These are phyloP conservation scores for Sabatieria punctata DNA, from an alignment of 2,888 invertebrate genomes.

Conservation along the genomic window DNA sequence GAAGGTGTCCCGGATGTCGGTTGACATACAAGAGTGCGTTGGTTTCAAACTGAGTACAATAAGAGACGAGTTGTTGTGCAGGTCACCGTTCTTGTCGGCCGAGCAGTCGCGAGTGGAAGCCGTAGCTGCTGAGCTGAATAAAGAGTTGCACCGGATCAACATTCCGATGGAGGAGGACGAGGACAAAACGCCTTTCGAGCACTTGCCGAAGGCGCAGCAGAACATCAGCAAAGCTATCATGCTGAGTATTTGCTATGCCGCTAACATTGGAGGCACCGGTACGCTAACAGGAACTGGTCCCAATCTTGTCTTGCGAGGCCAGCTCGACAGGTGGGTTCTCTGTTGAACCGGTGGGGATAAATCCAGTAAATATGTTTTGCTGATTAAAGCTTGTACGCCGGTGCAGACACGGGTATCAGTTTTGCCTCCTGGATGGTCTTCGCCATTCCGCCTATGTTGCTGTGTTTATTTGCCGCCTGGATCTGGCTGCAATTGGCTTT, in stretches of 20 bases:
- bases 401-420: background rate
- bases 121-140: no score
- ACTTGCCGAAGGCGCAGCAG: background rate
- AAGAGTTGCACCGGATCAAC: no score
- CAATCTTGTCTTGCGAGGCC: slow-evolving; percentile 33
- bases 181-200: no score
- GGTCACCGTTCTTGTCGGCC: no score
- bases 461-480: slow-evolving; percentile 26
- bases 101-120: no score
- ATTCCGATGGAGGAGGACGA: no score
- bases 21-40: no score
- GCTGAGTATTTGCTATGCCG: slow-evolving; percentile 29
- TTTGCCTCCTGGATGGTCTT: slow-evolving; percentile 7
- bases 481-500: slow-evolving; percentile 18
- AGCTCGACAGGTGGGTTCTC: slow-evolving; percentile 28
- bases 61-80: no score
- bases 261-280: slow-evolving; percentile 34
- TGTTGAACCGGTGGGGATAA: no score
- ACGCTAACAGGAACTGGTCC: slow-evolving; percentile 36
- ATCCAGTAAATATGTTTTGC: no score
- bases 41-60: no score
- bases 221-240: slow-evolving; percentile 8
- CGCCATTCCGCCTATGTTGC: slow-evolving; percentile 8
- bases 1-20: no score
- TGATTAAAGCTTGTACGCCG: background rate